Evolutionary conservation across 2,888 invertebrate genomes (phyloP).

Genomic region (Tupiocoris notatus): DNA sequence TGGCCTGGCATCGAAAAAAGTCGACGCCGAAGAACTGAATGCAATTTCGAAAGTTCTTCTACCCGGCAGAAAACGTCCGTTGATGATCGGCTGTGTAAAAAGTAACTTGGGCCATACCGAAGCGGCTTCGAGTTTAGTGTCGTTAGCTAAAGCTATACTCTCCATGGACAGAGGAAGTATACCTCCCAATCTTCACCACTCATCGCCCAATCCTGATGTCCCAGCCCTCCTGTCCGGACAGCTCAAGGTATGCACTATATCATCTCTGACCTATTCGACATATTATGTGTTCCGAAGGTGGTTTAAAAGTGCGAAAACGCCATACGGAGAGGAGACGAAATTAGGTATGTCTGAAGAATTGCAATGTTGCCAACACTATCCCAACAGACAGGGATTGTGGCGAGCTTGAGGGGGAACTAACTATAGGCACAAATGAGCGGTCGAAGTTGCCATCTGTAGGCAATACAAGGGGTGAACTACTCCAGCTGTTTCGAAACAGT

Average conservation of each 20-base stretch:
- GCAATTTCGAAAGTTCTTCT: constrained; percentile 44
- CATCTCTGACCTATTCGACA: too few species aligned
- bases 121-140: constrained; percentile 84
- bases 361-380: too few species aligned
- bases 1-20: constrained; percentile 31
- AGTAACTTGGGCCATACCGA: constrained; percentile 99
- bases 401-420: too few species aligned
- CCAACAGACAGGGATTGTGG: too few species aligned
- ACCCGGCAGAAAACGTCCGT: constrained; percentile 57
- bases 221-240: constrained; percentile 55
- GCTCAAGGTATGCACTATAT: constrained; percentile 59
- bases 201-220: constrained; percentile 81
- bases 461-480: too few species aligned
- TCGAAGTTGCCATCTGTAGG: too few species aligned
- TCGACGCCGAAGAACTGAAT: constrained; percentile 48
- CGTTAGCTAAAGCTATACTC: constrained; percentile 83
- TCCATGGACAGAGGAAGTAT: constrained; percentile 88
- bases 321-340: too few species aligned
- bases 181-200: constrained; percentile 87
- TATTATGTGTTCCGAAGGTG: too few species aligned
- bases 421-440: too few species aligned
- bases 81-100: constrained; percentile 92
- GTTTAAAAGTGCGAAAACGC: too few species aligned
- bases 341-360: too few species aligned
- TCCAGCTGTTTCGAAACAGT: too few species aligned